Evolutionary conservation across 2,113 vertebrate species (phyloP).

Genomic region (Sceloporus tristichus): DNA sequence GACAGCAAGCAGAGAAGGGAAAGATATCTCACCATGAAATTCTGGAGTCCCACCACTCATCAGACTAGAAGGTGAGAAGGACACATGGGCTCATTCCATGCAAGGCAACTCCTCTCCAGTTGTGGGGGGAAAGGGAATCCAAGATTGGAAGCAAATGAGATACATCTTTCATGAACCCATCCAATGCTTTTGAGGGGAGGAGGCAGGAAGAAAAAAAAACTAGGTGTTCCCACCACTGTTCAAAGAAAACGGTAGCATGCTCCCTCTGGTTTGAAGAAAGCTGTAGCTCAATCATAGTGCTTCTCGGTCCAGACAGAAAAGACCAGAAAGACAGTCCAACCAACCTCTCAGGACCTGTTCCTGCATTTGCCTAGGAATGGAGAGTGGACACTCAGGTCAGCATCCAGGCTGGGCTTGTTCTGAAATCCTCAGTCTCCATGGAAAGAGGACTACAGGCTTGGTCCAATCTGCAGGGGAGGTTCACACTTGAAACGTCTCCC

Average conservation of each 20-base stretch:
- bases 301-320: neutral
- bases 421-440: too few species aligned
- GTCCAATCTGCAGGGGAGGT: too few species aligned
- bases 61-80: neutral
- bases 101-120: neutral
- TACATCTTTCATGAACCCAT: neutral
- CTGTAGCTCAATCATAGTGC: too few species aligned
- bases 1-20: neutral
- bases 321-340: too few species aligned
- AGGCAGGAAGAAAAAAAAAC: too few species aligned
- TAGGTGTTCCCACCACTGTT: too few species aligned
- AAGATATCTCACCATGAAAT: neutral
- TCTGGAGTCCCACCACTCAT: neutral
- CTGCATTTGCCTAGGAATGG: neutral
- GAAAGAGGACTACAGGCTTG: too few species aligned
- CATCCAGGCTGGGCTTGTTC: too few species aligned
- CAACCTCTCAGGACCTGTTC: neutral
- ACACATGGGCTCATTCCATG: accelerated
- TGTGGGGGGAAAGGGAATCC: neutral
- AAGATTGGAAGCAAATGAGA: too few species aligned
- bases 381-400: neutral
- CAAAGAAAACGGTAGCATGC: too few species aligned
- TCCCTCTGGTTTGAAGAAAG: too few species aligned
- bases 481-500: too few species aligned
- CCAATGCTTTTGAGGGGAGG: neutral